Conservation (phyloP, 2,888 invertebrate genomes). For the Oegoconia quadripuncta region DNA sequence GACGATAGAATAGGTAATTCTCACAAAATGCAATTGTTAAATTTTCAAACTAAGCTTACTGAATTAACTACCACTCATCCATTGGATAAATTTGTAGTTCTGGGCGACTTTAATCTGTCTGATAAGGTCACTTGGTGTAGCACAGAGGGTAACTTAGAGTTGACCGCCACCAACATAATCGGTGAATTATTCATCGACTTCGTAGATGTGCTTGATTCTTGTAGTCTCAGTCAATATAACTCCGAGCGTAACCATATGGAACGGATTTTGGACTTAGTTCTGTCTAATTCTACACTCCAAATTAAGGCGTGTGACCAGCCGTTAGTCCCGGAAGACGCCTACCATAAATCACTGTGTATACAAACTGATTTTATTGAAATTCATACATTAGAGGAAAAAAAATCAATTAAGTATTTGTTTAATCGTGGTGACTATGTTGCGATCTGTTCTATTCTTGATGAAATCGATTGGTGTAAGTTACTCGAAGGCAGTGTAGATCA, state of each 20-base stretch:
- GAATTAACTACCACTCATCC: no score
- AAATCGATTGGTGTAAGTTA: slow-evolving; percentile 8
- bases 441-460: slow-evolving; percentile 1
- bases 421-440: slow-evolving; percentile 10
- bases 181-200: no score
- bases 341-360: slow-evolving; percentile 12
- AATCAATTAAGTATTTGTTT: slow-evolving; percentile 6
- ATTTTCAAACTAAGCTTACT: no score
- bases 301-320: not conserved
- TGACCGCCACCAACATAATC: no score
- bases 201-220: no score
- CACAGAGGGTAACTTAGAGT: no score
- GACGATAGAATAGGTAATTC: no score
- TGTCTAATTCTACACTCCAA: slow-evolving; percentile 6
- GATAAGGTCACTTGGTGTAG: no score
- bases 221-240: slow-evolving; percentile 5
- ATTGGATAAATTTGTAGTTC: no score
- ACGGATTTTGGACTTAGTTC: slow-evolving; percentile 13
- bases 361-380: not conserved
- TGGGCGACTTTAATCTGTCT: no score
- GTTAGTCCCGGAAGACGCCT: slow-evolving; percentile 8
- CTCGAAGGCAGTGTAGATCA: not conserved
- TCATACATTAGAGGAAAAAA: not conserved
- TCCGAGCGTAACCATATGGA: no score
- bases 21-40: no score